These are phyloP conservation scores for Eclectus roratus DNA, from an alignment of 2,113 vertebrate genomes.

Conservation along the genomic window DNA sequence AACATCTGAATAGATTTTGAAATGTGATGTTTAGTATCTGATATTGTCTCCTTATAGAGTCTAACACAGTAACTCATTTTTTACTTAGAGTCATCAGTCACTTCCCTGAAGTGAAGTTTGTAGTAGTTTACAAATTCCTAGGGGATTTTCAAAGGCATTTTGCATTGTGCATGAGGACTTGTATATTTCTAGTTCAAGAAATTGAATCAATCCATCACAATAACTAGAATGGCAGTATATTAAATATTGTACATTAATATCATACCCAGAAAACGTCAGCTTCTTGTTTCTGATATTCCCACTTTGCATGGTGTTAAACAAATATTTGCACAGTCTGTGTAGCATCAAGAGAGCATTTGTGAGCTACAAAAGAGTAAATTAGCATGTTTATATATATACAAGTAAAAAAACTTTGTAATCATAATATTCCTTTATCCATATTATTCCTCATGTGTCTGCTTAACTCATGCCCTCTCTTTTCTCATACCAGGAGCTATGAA, in stretches of 20 bases:
- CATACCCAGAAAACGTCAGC: neutral
- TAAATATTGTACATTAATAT: neutral
- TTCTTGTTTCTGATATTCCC: neutral
- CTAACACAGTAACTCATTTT: neutral
- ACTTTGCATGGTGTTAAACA: neutral
- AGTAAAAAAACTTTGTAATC: neutral
- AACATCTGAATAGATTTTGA: neutral
- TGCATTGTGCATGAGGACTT: neutral
- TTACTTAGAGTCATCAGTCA: neutral
- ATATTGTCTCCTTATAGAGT: neutral
- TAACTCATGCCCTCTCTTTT: neutral
- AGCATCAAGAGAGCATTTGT: neutral
- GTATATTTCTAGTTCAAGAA: slow-evolving; percentile 1
- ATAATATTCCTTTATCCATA: neutral
- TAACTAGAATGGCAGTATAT: neutral
- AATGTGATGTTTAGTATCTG: neutral
- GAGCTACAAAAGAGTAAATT: neutral
- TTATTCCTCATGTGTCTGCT: neutral
- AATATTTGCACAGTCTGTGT: neutral
- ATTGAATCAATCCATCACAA: neutral
- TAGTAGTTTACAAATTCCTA: neutral
- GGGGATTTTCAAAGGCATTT: neutral
- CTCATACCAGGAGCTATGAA: neutral
- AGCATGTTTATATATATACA: accelerated
- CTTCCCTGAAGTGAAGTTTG: neutral